Conservation (phyloP, 2,888 invertebrate genomes). For the Ormyrus labotus region DNA sequence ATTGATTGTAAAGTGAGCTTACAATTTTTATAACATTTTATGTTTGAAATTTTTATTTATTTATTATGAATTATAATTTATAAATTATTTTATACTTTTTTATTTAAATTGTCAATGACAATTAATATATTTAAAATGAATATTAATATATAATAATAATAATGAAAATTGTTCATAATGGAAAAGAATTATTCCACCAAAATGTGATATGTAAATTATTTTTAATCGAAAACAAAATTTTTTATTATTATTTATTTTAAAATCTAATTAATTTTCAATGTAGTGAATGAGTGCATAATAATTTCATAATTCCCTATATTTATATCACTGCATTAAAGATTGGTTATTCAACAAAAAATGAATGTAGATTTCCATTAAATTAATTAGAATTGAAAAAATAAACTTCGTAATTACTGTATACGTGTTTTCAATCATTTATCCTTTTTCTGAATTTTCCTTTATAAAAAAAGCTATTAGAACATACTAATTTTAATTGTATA, state of each 20-base stretch:
- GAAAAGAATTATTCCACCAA: constrained; percentile 18
- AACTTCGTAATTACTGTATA: constrained; percentile 18
- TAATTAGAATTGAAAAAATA: constrained; percentile 15
- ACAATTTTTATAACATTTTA: constrained; percentile 18
- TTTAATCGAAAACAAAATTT: constrained; percentile 15
- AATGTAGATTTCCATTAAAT: constrained; percentile 37
- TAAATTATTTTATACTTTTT: constrained; percentile 6
- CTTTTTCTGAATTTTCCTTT: too few species aligned
- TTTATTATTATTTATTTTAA: constrained; percentile 23
- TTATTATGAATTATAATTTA: constrained; percentile 25
- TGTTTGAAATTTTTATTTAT: constrained; percentile 17
- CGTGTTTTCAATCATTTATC: too few species aligned
- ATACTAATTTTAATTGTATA: too few species aligned
- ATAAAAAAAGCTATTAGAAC: too few species aligned
- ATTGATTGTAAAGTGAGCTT: constrained; percentile 46
- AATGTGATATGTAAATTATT: constrained; percentile 46
- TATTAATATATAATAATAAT: constrained; percentile 4
- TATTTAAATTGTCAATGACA: constrained; percentile 29
- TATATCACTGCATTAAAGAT: constrained; percentile 22
- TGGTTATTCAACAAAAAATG: constrained; percentile 18
- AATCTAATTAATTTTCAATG: constrained; percentile 26
- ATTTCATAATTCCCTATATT: constrained; percentile 23
- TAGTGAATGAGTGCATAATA: constrained; percentile 10
- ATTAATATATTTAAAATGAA: constrained; percentile 5
- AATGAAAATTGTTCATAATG: constrained; percentile 17